Percentiles rank a stretch among this genome's conserved stretches.
Conservation (phyloP, 2,113 vertebrate genomes). For the Drymodes brunneopygia region DNA sequence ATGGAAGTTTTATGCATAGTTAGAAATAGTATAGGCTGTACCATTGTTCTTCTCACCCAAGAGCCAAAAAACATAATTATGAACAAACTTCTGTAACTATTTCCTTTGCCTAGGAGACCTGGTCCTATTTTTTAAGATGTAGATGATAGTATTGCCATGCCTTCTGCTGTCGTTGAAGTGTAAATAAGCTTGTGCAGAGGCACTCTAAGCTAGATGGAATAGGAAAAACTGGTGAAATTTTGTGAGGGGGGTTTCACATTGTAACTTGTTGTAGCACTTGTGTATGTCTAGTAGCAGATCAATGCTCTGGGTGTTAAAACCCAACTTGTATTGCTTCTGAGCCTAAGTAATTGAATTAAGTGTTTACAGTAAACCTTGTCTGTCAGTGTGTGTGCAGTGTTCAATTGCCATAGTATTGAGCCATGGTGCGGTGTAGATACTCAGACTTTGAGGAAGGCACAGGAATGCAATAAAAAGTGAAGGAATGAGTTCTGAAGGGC, state of each 20-base stretch:
- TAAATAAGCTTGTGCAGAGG: background rate
- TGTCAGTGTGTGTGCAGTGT: background rate
- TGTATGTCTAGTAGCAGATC: background rate
- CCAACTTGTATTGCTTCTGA: background rate
- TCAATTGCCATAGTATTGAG: background rate
- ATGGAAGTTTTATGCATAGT: background rate
- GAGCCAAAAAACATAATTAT: background rate
- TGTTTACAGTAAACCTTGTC: background rate
- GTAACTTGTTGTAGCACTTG: background rate
- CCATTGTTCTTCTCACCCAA: background rate
- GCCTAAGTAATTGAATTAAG: background rate
- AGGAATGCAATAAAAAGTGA: background rate
- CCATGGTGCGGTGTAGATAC: background rate
- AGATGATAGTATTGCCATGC: background rate
- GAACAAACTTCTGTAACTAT: background rate
- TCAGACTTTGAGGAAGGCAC: background rate
- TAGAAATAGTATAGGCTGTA: background rate
- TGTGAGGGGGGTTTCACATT: accelerated
- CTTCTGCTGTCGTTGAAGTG: background rate
- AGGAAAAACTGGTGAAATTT: background rate
- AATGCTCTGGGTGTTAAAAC: background rate
- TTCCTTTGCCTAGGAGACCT: background rate
- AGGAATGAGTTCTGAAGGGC: background rate
- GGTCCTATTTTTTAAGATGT: background rate
- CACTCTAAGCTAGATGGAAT: background rate